Evolutionary conservation across 1,140 invertebrate genomes (phyloP).

Genomic region (Ectropis grisescens): DNA sequence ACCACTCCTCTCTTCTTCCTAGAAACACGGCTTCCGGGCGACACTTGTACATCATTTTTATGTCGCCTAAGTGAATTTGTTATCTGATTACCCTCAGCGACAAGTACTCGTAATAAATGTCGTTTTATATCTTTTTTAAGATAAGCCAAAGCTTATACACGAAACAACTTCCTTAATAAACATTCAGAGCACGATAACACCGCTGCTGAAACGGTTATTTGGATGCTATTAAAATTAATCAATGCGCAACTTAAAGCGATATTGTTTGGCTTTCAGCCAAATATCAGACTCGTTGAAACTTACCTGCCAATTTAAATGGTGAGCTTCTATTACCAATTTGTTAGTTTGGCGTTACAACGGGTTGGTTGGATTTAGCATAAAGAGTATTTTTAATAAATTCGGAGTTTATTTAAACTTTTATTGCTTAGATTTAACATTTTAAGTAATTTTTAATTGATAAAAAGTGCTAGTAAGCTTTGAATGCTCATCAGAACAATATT

Average conservation of each 20-base stretch:
- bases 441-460: too few species aligned
- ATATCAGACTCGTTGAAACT: slow-evolving; percentile 8
- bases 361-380: too few species aligned
- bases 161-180: too few species aligned
- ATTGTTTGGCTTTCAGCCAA: slow-evolving; percentile 11
- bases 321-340: too few species aligned
- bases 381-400: too few species aligned
- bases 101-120: slow-evolving; percentile 26
- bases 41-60: slow-evolving; percentile 25
- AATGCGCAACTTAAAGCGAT: slow-evolving; percentile 3
- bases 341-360: too few species aligned
- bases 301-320: slow-evolving; percentile 11
- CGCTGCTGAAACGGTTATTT: too few species aligned
- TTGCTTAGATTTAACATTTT: too few species aligned
- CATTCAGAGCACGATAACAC: too few species aligned
- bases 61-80: slow-evolving; percentile 24
- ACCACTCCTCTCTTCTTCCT: slow-evolving; percentile 1
- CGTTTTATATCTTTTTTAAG: slow-evolving; percentile 14
- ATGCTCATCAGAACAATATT: too few species aligned
- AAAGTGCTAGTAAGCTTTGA: too few species aligned
- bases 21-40: slow-evolving; percentile 4
- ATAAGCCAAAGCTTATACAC: slow-evolving; percentile 11
- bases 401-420: too few species aligned
- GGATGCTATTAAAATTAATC: neutral
- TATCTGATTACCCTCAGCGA: slow-evolving; percentile 23